Percentiles rank a stretch among this genome's conserved stretches.
These are phyloP conservation scores for Pelochelys cantorii DNA, from an alignment of 2,797 vertebrate genomes.

Conservation along the genomic window DNA sequence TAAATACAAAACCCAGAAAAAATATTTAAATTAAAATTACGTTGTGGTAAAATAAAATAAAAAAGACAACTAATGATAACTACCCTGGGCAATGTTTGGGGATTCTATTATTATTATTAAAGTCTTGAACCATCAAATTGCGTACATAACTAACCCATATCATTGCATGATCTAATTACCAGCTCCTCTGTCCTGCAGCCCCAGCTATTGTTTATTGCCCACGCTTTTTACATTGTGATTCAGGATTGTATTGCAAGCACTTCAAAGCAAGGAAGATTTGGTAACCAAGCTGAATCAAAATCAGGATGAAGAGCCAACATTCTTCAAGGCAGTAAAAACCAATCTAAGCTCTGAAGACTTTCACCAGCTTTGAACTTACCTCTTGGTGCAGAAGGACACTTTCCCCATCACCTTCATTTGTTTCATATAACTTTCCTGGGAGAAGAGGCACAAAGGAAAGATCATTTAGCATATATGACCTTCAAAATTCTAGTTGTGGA, in stretches of 20 bases:
- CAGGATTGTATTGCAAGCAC: not conserved
- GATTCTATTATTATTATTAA: not conserved
- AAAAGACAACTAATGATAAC: not conserved
- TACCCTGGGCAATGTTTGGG: not conserved
- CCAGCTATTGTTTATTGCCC: not conserved
- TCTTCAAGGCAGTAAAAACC: not conserved
- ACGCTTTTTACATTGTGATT: not conserved
- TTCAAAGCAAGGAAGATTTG: not conserved
- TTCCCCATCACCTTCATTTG: not conserved
- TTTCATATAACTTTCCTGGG: not conserved
- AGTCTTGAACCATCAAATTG: not conserved
- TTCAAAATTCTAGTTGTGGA: not conserved
- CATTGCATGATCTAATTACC: not conserved
- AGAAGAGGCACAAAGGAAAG: not conserved
- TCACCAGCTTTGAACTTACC: not conserved
- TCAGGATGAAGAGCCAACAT: not conserved
- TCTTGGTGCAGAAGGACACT: not conserved
- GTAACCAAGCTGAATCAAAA: not conserved
- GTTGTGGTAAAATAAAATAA: not conserved
- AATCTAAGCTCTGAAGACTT: not conserved
- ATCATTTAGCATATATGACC: not conserved
- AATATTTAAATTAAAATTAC: not conserved
- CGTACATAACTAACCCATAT: not conserved
- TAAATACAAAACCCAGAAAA: not conserved
- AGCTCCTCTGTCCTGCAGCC: not conserved